Evolutionary conservation across 2,113 vertebrate species (phyloP), one percentile per base, ranked within the genome.

Genomic region (Sylvia atricapilla): DNA sequence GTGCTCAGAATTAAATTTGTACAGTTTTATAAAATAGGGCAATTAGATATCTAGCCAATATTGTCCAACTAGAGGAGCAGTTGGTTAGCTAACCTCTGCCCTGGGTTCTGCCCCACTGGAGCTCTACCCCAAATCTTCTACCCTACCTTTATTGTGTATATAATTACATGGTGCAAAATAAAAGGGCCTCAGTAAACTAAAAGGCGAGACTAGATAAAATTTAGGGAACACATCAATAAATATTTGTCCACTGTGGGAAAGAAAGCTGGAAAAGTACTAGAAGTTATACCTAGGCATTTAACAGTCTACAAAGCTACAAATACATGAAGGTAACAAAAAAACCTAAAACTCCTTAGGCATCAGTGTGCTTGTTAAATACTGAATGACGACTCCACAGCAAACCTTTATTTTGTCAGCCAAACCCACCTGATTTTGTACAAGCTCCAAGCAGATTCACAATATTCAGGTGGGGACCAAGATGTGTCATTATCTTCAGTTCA

Each of bases 401-500:
- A 52, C 31, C 8, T 59, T 33, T 22, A 3, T n/a, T 75, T 69
- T 52, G 14, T 31, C 53, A 85, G 37, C 13, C 6, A 84, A 84
- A 84, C 95, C 55, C 97, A 99, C 99, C 99, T 98, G 99, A 99
- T 96, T 99, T 99, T 66, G 99, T 99, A 93, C 99, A 99, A 10
- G 99, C 99, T 70, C 99, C 99, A 92, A 99, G 97, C 64, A 99
- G 97, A 97, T 99, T 99, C 33, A 99, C 99, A 7, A 99, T 99
- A 94, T 99, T 99, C 62, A 99, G 98, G 92, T 99, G 99, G 2
- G 99, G 99, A 18, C 99, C 99, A 8, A 99, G 98, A 83, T 99
- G 99, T 52, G 99, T 99, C 99, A 99, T 99, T 95, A 99, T 99
- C 98, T 99, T 99, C 97, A 99, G 97, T 88, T 99, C 99, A 33